Evolutionary conservation across 2,888 invertebrate genomes (phyloP).

Genomic region (Zelleria hepariella): DNA sequence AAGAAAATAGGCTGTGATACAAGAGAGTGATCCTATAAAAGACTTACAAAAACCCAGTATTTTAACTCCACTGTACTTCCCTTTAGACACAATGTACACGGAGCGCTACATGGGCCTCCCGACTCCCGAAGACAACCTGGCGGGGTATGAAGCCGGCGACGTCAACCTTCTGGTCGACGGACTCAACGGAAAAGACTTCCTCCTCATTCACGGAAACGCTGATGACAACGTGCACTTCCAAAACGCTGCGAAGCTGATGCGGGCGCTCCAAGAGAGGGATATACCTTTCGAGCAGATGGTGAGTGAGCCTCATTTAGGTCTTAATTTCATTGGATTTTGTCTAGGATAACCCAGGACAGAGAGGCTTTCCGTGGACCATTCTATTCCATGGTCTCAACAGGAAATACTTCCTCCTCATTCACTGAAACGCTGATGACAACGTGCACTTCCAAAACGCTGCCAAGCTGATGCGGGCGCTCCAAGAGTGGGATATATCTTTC

Average conservation of each 20-base stretch:
- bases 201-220: constrained; percentile 91
- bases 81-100: constrained; percentile 91
- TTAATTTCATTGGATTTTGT: too few relatives aligned
- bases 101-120: constrained; percentile 94
- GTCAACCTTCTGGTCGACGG: constrained; percentile 76
- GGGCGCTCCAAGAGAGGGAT: constrained; percentile 78
- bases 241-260: constrained; percentile 83
- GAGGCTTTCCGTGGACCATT: too few relatives aligned
- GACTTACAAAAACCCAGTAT: background rate
- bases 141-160: constrained; percentile 82
- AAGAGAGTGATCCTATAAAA: too few relatives aligned
- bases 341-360: too few relatives aligned
- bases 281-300: constrained; percentile 90
- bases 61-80: background rate
- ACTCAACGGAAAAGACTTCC: constrained; percentile 80
- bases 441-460: constrained; percentile 91
- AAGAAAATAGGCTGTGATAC: too few relatives aligned
- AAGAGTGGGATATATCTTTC: constrained; percentile 82
- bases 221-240: constrained; percentile 94
- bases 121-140: constrained; percentile 77
- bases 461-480: constrained; percentile 81
- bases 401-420: constrained; percentile 85
- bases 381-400: constrained; percentile 76
- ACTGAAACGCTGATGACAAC: constrained; percentile 93
- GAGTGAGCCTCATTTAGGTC: constrained; percentile 15